Percentiles rank a stretch among this genome's conserved stretches.
phyloP scores from a whole-genome alignment of 2,113 vertebrate species.

The Mus spicilegus region DNA sequence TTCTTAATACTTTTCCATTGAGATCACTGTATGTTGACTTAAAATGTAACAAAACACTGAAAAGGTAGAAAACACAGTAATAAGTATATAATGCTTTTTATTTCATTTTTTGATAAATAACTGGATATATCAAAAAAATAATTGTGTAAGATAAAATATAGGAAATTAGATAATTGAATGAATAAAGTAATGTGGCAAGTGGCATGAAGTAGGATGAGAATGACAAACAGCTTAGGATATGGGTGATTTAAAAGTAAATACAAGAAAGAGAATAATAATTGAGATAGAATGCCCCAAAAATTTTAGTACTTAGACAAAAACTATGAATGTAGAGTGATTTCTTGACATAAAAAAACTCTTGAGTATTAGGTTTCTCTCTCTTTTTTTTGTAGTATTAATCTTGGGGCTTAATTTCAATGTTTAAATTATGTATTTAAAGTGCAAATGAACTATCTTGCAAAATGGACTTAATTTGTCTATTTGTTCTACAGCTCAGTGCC shows the following conservation, averaged over 20 bases:
- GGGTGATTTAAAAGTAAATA: background rate
- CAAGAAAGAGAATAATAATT: background rate
- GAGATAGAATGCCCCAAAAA: background rate
- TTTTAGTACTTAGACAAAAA: background rate
- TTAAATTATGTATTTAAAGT: conserved; percentile 43
- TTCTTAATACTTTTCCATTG: background rate
- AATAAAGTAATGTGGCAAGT: background rate
- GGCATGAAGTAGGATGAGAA: background rate
- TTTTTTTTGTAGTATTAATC: background rate
- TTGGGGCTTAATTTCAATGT: conserved; percentile 37
- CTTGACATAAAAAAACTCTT: background rate
- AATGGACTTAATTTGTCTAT: conserved; percentile 52
- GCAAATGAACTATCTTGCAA: background rate
- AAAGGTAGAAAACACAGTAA: background rate
- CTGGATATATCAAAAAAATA: background rate
- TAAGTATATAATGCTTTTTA: background rate
- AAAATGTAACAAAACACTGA: background rate
- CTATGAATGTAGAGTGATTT: background rate
- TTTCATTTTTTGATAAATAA: background rate
- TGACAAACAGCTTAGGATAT: background rate
- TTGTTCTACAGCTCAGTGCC: conserved; percentile 50
- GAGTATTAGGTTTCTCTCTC: background rate
- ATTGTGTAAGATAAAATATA: background rate
- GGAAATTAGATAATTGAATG: background rate
- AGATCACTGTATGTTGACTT: background rate